Evolutionary conservation across 2,888 invertebrate species (phyloP), one percentile per base, ranked within the genome.

Genomic region (Latrodectus hesperus): DNA sequence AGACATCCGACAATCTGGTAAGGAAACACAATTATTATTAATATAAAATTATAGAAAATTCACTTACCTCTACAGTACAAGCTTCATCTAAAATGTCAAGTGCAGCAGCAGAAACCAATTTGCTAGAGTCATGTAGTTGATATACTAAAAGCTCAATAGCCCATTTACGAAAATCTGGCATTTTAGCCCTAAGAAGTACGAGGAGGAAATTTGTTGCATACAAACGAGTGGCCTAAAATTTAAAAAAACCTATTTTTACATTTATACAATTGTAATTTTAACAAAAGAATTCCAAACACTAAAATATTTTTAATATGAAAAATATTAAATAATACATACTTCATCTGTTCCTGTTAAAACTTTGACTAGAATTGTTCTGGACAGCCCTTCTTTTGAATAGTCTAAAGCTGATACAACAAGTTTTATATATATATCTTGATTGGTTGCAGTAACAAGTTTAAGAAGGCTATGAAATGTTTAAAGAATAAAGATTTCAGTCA

Each of bases 151-250:
- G 93, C 90, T 96, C 95, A 88, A 99, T 94, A 38, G 97, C 96
- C 98, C 99, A 99, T 38, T 94, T 92, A 84, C 92, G 91, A 92
- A 96, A 96, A 81, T 92, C 92, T 38, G 91, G 91, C n/a, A 92
- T 92, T 49, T 91, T 91, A 5, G 92, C 92, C 89, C 98, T 94
- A 81, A 99, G 93, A 90, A 99, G 93, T 12, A 98, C 95, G 89
- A 97, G 95, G 90, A 99, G 93, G 92, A 98, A 97, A 92, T 97
- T 97, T 0, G 98, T 98, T 0, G 97, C 95, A 93, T 99, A 99
- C 67, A 98, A 93, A 65, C 97, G 94, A 89, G 94, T 92, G 38
- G 85, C 82, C 90, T 91, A 51, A 81, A 77, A 49, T 5, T 16
- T 12, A 68, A 74, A 68, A 74, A 17, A 70, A 76, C 52, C 16